phyloP scores from a whole-genome alignment of 2,888 invertebrate genomes.

The Anticlea derivata region DNA sequence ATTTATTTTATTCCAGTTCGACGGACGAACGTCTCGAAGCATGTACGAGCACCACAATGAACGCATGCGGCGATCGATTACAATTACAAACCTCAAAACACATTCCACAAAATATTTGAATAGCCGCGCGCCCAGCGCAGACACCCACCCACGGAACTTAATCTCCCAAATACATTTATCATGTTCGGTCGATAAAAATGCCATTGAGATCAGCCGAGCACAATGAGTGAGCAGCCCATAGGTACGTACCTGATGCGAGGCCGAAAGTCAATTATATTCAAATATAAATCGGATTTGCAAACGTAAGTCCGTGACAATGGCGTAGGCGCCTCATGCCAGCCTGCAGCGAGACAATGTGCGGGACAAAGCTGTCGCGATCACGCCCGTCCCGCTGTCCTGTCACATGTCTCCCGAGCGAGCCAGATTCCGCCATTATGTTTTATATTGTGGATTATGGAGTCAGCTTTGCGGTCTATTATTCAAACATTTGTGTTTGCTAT shows the following conservation, averaged over 20 bases:
- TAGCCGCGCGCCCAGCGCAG: constrained; percentile 46
- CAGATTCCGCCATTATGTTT: constrained; percentile 47
- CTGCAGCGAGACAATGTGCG: constrained; percentile 49
- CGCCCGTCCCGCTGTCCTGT: constrained; percentile 45
- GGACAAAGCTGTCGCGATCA: constrained; percentile 45
- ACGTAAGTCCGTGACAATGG: constrained; percentile 78
- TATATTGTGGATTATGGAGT: constrained; percentile 60
- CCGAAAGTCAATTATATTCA: constrained; percentile 83
- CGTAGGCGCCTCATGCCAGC: constrained; percentile 62
- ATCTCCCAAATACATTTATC: constrained; percentile 81
- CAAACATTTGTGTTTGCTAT: constrained; percentile 37
- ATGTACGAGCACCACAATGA: no score
- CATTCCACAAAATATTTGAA: constrained; percentile 51
- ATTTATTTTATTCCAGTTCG: no score
- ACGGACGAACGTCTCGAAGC: no score
- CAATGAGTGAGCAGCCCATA: constrained; percentile 57
- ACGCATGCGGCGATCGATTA: constrained; percentile 35
- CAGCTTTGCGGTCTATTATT: constrained; percentile 50
- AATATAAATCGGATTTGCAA: constrained; percentile 84
- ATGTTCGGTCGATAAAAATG: constrained; percentile 80
- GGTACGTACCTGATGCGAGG: constrained; percentile 70
- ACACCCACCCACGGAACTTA: constrained; percentile 69
- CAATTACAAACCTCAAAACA: constrained; percentile 33
- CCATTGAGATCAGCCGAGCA: constrained; percentile 76
- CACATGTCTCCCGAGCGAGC: constrained; percentile 40